Evolutionary conservation across 2,797 vertebrate species (phyloP), one percentile per base, ranked within the genome.

Genomic region (Rhodeus uyekii): DNA sequence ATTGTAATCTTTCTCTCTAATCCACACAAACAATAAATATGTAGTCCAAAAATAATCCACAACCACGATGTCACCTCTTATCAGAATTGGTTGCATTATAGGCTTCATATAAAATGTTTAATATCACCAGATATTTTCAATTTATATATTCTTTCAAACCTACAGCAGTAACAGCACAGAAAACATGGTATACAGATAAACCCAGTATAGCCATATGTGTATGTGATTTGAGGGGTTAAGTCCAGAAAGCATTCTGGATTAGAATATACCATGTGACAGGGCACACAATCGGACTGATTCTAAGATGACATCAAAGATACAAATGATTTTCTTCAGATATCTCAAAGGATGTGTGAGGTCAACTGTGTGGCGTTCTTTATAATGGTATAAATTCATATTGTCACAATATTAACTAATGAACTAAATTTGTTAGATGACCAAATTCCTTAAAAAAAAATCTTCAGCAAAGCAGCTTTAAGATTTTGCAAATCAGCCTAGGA

Each of bases 1-100:
- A 81, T 90, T 79, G 79, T 90, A n/a, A 32, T 82, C 34, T 19
- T 68, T 53, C 50, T 87, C 82, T 12, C 27, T 18, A 22, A 87
- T 69, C 22, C 48, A 55, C 77, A 89, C 2, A 75, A 16, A 1
- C 86, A 90, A 14, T 79, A 83, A 83, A 34, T n/a, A 77, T 2
- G 73, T 46, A 29, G 39, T 69, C 24, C 2, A 7, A 61, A 32
- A 3, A 34, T 19, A 36, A 24, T 53, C 87, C 29, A 79, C 87
- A 91, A 7, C 0, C 10, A 89, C 2, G 13, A 3, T 81, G 90
- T 16, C 77, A 58, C 1, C 78, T 76, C 44, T 44, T 0, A 0
- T 85, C 87, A 64, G 84, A 73, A 69, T 81, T 5, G 9, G 84
- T 38, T 85, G 63, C 83, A 7, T 61, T 44, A 32, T 27, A 69